A percentile compares a stretch with the other conserved stretches of the same genome.
Evolutionary conservation across 2,113 vertebrate genomes (phyloP).

Genomic region (Aleadryas rufinucha): DNA sequence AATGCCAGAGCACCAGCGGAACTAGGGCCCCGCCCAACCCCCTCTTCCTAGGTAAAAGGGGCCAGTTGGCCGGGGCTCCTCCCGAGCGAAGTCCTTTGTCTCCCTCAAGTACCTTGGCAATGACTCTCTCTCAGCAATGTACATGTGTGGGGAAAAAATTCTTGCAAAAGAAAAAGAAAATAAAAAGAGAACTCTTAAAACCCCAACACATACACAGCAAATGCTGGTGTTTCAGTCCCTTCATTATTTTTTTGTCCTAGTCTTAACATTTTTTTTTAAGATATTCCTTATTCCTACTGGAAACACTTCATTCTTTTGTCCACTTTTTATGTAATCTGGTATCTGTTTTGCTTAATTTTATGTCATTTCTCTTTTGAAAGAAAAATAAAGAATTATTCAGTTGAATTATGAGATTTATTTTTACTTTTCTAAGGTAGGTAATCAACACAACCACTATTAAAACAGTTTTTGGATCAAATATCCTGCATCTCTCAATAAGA

Average conservation of each 20-base stretch:
- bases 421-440: background rate
- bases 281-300: background rate
- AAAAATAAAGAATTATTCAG: background rate
- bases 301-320: background rate
- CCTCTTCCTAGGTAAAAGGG: no score
- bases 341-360: background rate
- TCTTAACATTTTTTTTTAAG: background rate
- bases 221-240: background rate
- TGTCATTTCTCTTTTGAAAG: background rate
- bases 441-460: background rate
- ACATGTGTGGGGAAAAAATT: no score
- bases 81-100: no score
- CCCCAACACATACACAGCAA: no score
- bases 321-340: background rate
- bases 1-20: no score
- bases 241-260: background rate
- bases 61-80: no score
- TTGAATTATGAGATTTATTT: background rate
- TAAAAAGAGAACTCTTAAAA: no score
- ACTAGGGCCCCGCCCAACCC: no score
- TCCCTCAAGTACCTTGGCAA: no score
- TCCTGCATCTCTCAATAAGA: background rate
- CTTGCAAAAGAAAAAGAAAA: no score
- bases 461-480: background rate
- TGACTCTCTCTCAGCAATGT: no score